Evolutionary conservation across 2,797 vertebrate genomes (phyloP), one percentile per base, ranked within the genome.

Genomic region (Cyprinella venusta): DNA sequence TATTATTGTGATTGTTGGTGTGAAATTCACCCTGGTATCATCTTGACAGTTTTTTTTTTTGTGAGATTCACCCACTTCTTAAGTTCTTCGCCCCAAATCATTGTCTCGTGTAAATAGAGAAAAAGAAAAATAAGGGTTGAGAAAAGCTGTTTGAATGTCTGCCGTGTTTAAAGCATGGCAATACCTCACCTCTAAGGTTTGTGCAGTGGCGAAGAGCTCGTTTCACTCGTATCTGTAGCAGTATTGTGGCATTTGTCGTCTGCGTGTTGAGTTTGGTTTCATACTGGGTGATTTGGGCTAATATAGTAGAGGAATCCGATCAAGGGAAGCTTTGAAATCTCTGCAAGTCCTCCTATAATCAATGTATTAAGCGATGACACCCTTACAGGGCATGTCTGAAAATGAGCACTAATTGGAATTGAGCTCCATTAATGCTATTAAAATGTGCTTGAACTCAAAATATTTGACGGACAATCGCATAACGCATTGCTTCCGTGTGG

Each of bases 111-210:
- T 42, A 71, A 48, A 61, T 30, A 61, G 38, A 61, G 54, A 63
- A 33, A 24, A 48, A 19, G 30, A 42, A 50, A 33, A 52, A 12
- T 6, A 42, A 26, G 30, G 33, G 9, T 42, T 75, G 38, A 45
- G 68, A 80, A 61, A 61, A 33, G 56, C 68, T 36, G 12, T 70
- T 19, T 61, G 38, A 42, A 70, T 70, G 40, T 72, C 26, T 33
- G 30, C 40, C 40, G 4, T 63, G 79, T 72, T 81, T 61, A 36
- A 61, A 63, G 61, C 56, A 80, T 18, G 38, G 38, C 36, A 80
- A 59, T 80, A 80, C 78, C 78, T 80, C 65, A 54, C 30, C 50
- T 54, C 24, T 68, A 15, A 42, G 12, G 13, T 30, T 26, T 76
- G 33, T 75, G 50, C 64, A 79, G 48, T 54, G 77, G 48, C 63